Base-by-base conservation (phyloP, 2,797 vertebrate species). In the Pelochelys cantorii region DNA sequence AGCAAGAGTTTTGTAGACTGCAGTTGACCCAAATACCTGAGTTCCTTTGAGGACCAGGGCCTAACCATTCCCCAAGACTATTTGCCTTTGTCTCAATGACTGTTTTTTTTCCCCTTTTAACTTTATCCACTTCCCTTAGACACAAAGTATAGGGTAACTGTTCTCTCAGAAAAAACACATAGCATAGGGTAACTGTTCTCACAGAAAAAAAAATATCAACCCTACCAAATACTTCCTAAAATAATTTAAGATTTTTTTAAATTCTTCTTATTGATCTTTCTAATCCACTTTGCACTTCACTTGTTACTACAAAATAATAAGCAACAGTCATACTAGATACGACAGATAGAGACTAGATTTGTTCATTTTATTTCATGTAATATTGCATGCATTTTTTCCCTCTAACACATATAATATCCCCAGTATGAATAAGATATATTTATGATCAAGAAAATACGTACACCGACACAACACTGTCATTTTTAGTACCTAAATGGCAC, bases 401-500 rank as follows among this genome's bases (percentile, higher is more conserved):
- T 12, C 8, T 37, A 48, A 3, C 27, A 12, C 7, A 2, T 56
- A 54, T 79, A 53, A 18, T 65, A 65, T 65, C 31, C 31, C 2
- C 25, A 84, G 0, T 52, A 80, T 52, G 56, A 90, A 80, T 52
- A 74, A 81, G 55, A 83, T 20, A 79, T 79, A 1, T 18, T n/a
- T 5, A 10, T 34, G 31, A 68, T 8, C 34, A 11, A 84, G 15
- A 5, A 27, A 84, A 87, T 13, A 54, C 5, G 3, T 53, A 79
- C 81, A 59, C 13, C 11, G 53, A 55, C 14, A 37, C 23, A 75
- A 71, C 11, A 11, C 48, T 89, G 11, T 1, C 8, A 56, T 52
- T 86, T 93, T 89, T 60, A 93, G 17, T 80, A 90, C 55, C 34
- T 81, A 62, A 87, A 75, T 82, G n/a, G 23, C 25, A 34, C n/a